Conservation (phyloP, 2,113 vertebrate genomes). For the Lasiurus cinereus region DNA sequence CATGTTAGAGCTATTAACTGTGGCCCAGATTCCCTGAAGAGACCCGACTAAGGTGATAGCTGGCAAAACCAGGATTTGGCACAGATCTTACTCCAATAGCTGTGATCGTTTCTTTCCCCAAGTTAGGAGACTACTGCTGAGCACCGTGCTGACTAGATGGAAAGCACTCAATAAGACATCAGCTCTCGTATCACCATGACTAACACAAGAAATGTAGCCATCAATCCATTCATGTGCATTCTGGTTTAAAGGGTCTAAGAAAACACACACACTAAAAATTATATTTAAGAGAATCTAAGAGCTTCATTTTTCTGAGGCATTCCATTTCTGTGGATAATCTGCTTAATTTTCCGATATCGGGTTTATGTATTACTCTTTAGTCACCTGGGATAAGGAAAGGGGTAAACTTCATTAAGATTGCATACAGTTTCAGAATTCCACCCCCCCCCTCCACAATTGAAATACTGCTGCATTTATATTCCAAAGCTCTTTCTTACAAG, state of each 20-base stretch:
- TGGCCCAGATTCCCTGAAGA: conserved; percentile 15
- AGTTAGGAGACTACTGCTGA: conserved; percentile 9
- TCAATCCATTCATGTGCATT: background rate
- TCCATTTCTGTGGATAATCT: background rate
- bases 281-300: conserved; percentile 12
- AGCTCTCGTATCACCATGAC: background rate
- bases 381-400: conserved; percentile 7
- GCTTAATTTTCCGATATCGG: background rate
- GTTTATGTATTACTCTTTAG: background rate
- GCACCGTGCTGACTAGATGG: background rate
- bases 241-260: conserved; percentile 4
- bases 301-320: conserved; percentile 10
- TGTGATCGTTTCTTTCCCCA: conserved; percentile 13
- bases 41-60: background rate
- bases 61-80: background rate
- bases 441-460: background rate
- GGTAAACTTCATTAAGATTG: conserved; percentile 40
- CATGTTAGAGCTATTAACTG: background rate
- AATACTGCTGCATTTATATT: background rate
- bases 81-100: background rate
- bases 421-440: background rate
- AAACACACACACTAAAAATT: background rate
- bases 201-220: background rate
- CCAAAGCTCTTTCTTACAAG: conserved; percentile 41
- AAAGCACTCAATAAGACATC: background rate